Conservation (phyloP, 2,113 vertebrate species). For the Brevimyrus niger region DNA sequence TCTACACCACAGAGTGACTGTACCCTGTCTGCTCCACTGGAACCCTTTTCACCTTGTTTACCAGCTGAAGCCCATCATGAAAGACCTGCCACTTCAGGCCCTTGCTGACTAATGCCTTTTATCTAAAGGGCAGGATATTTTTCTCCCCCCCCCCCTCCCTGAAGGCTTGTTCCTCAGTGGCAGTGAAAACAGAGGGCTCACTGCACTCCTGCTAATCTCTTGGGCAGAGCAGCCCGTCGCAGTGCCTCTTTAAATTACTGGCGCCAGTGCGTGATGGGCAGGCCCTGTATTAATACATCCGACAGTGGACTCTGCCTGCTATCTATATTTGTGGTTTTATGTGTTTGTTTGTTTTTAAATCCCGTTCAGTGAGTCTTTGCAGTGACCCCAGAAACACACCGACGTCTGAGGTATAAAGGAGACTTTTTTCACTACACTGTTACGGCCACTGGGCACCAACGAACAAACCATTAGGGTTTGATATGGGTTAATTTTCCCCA, state of each 20-base stretch:
- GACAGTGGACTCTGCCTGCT: slow-evolving; percentile 16
- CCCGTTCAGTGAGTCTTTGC: neutral
- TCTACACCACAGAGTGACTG: neutral
- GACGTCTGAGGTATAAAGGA: neutral
- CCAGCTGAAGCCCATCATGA: slow-evolving; percentile 25
- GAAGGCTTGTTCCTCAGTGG: slow-evolving; percentile 18
- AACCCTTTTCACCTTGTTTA: slow-evolving; percentile 27
- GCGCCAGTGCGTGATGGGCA: slow-evolving; percentile 27
- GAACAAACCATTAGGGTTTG: neutral
- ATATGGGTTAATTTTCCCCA: neutral
- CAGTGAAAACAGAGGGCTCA: slow-evolving; percentile 15
- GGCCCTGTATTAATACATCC: slow-evolving; percentile 39
- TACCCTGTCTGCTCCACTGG: neutral
- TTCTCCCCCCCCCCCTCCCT: no score
- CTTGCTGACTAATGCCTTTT: slow-evolving; percentile 36
- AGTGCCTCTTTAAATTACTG: slow-evolving; percentile 45
- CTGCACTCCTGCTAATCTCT: slow-evolving; percentile 31
- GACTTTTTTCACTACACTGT: neutral
- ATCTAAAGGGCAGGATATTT: slow-evolving; percentile 32
- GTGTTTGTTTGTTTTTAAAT: neutral
- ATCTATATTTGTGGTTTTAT: neutral
- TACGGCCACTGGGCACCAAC: neutral
- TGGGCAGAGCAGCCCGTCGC: slow-evolving; percentile 32
- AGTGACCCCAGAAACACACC: neutral
- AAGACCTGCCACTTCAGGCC: slow-evolving; percentile 29